Conservation (phyloP, 2,113 vertebrate species). For the Sapayoa aenigma region DNA sequence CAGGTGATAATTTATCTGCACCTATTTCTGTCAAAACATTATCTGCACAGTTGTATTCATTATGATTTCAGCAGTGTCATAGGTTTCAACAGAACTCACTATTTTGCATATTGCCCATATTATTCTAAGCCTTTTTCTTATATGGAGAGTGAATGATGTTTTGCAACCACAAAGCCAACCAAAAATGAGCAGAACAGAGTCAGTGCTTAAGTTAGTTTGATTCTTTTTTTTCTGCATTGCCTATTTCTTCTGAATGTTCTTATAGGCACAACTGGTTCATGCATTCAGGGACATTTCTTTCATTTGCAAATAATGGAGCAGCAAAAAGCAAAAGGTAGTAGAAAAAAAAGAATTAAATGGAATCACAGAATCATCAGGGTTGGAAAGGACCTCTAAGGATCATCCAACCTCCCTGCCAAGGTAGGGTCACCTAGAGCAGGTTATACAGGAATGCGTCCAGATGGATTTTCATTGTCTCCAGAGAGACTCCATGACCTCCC, state of each 20-base stretch:
- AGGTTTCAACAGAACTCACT: background rate
- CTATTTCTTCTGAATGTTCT: background rate
- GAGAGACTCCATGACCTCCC: accelerated
- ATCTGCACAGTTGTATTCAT: background rate
- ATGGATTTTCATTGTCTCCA: background rate
- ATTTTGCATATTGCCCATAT: background rate
- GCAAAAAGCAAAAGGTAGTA: background rate
- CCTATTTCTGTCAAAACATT: constrained; percentile 35
- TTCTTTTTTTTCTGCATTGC: background rate
- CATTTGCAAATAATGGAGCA: background rate
- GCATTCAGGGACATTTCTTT: background rate
- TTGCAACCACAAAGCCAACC: background rate
- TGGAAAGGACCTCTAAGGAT: background rate
- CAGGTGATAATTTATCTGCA: background rate
- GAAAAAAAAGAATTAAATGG: background rate
- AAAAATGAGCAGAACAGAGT: background rate
- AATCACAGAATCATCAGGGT: background rate
- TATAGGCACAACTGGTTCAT: background rate
- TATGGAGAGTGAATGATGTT: background rate
- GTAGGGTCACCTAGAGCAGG: background rate
- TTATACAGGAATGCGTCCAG: accelerated
- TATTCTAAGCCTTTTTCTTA: background rate
- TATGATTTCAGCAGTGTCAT: constrained; percentile 4
- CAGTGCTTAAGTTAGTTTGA: background rate
- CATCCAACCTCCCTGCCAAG: accelerated